Percentiles rank a stretch among this genome's conserved stretches.
Evolutionary conservation across 2,113 vertebrate species (phyloP).

Genomic region (Scartelaos histophorus): DNA sequence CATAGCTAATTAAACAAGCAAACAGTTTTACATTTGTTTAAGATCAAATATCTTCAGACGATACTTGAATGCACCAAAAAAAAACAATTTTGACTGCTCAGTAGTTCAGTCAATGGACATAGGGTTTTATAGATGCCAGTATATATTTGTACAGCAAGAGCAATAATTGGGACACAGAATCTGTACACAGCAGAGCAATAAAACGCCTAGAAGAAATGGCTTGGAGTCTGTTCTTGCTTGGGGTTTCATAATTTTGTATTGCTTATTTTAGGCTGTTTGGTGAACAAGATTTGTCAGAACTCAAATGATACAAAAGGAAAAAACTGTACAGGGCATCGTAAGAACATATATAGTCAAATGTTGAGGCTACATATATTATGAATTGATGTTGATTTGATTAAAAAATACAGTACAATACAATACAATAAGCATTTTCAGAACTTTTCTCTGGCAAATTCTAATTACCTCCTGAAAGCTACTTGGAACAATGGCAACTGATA

Average conservation of each 20-base stretch:
- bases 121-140: not conserved
- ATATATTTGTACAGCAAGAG: not conserved
- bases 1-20: slow-evolving; percentile 6
- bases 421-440: not conserved
- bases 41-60: slow-evolving; percentile 21
- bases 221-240: not conserved
- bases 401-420: not conserved
- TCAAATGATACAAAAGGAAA: too few species aligned
- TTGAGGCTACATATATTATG: not conserved
- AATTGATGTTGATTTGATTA: not conserved
- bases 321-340: not conserved
- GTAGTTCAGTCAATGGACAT: not conserved
- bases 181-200: not conserved
- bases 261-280: not conserved
- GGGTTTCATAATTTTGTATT: not conserved
- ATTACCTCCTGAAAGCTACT: slow-evolving; percentile 9
- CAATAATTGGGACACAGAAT: not conserved
- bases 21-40: not conserved
- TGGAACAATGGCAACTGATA: slow-evolving; percentile 14
- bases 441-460: not conserved
- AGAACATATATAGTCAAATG: not conserved
- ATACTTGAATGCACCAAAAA: slow-evolving; percentile 4
- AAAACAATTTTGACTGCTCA: not conserved
- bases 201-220: not conserved
- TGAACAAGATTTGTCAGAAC: not conserved